A percentile compares a stretch with the other conserved stretches of the same genome.
Evolutionary conservation across 2,888 invertebrate genomes (phyloP).

Genomic region (Caenorhabditis sp.): DNA sequence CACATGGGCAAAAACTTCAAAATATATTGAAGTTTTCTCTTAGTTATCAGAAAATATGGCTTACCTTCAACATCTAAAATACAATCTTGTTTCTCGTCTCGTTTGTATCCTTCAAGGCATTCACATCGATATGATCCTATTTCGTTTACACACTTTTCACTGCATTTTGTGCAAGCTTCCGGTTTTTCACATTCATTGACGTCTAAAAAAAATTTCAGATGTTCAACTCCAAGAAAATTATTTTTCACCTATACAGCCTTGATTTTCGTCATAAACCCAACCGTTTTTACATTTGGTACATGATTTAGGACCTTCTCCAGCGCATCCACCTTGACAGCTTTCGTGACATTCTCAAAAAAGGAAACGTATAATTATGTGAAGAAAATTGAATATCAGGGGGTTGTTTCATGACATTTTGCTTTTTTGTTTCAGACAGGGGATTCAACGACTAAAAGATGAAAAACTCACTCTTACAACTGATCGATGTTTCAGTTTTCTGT

Average conservation of each 20-base stretch:
- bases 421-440: neutral
- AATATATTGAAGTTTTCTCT: too few relatives aligned
- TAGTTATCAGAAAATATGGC: too few relatives aligned
- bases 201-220: conserved; percentile 41
- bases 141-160: conserved; percentile 66
- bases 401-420: neutral
- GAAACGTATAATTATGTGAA: too few relatives aligned
- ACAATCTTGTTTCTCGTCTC: conserved; percentile 56
- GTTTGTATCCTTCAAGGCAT: conserved; percentile 63
- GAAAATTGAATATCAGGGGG: too few relatives aligned
- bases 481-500: conserved; percentile 23
- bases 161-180: conserved; percentile 45
- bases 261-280: conserved; percentile 53
- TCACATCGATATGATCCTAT: conserved; percentile 64
- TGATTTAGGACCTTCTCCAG: conserved; percentile 49
- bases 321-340: conserved; percentile 67
- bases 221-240: neutral
- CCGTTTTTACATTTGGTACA: conserved; percentile 65
- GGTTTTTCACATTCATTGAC: conserved; percentile 59
- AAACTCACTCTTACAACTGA: conserved; percentile 58
- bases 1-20: too few relatives aligned
- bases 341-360: conserved; percentile 64
- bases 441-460: neutral
- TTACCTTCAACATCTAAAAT: conserved; percentile 67
- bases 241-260: conserved; percentile 61